Base-by-base conservation (phyloP, 92 coral and sea anemone species). In the Chrysogorgia sp. region DNA sequence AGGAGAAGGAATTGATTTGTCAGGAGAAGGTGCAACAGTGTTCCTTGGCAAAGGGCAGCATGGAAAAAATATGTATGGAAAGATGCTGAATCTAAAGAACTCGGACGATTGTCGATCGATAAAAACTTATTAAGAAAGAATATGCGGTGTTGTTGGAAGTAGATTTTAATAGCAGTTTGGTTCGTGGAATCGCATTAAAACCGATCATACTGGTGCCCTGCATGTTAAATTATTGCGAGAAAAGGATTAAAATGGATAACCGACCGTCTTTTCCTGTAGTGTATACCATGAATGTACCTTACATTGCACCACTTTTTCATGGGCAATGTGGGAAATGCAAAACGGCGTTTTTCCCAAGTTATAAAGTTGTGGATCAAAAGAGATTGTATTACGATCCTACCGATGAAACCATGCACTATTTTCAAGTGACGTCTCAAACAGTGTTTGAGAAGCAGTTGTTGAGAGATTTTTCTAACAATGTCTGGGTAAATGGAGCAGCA, bases 401-500 rank as follows among this genome's bases (percentile, higher is more conserved):
- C 22, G 52, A 22, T 24, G 75, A 60, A 31, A 31, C 53, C 23
- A 81, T 21, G 20, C 35, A 2, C 1, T 86, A 79, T 63, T 91
- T 91, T 40, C 92, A 86, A 79, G 97, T 91, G 21, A 62, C 90
- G 0, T 88, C 92, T 7, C 70, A 82, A 61, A 89, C 88, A 10
- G 90, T 89, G 62, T 92, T 92, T 79, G 79, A 81, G 10, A 86
- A 80, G 26, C 78, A 52, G 29, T 81, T 91, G 0, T 60, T 88
- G 31, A n/a, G 53, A 80, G 96, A 91, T 71, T 79, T 83, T 50
- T 30, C 83, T 12, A 82, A 63, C 76, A 91, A 88, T 61, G 75
- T 90, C n/a, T 84, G 91, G 89, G 96, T 85, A 34, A 63, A 22
- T 47, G 96, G 96, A 2, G 68, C 85, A 26, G 87, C 91, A 10